A percentile compares a stretch with the other conserved stretches of the same genome.
These are phyloP conservation scores for Pseudopipra pipra DNA, from an alignment of 2,113 vertebrate genomes.

Conservation along the genomic window DNA sequence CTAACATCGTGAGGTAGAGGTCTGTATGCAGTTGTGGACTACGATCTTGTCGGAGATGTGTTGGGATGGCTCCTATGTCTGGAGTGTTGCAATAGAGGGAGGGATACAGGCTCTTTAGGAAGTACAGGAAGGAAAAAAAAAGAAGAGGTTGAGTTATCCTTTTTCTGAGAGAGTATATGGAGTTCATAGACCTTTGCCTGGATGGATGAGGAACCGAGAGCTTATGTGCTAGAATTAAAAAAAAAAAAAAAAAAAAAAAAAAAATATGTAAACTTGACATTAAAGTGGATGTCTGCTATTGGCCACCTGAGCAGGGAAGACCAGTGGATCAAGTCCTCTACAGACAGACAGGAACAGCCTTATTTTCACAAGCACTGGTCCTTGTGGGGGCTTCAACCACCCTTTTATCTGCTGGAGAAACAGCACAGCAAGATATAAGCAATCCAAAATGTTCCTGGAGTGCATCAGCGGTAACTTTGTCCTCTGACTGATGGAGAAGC, in stretches of 20 bases:
- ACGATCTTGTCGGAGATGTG: rapidly evolving
- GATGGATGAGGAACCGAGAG: neutral
- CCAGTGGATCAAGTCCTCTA: neutral
- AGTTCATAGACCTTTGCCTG: neutral
- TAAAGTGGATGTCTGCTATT: neutral
- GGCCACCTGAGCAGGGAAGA: neutral
- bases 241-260: neutral
- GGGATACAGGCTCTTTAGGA: neutral
- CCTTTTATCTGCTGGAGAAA: neutral
- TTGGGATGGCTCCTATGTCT: neutral
- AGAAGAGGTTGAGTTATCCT: neutral
- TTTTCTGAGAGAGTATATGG: neutral
- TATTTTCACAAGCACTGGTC: neutral
- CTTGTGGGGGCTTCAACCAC: neutral
- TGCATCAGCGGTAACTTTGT: neutral
- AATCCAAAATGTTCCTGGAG: neutral
- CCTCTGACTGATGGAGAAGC: neutral
- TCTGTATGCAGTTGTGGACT: neutral
- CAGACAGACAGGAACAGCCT: neutral
- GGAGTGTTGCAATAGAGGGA: neutral
- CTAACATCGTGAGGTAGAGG: neutral
- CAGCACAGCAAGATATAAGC: neutral
- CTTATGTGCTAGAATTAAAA: neutral
- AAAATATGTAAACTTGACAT: neutral
- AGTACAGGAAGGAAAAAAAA: neutral